Conservation (phyloP, 2,888 invertebrate species). For the Galerucella pusilla region DNA sequence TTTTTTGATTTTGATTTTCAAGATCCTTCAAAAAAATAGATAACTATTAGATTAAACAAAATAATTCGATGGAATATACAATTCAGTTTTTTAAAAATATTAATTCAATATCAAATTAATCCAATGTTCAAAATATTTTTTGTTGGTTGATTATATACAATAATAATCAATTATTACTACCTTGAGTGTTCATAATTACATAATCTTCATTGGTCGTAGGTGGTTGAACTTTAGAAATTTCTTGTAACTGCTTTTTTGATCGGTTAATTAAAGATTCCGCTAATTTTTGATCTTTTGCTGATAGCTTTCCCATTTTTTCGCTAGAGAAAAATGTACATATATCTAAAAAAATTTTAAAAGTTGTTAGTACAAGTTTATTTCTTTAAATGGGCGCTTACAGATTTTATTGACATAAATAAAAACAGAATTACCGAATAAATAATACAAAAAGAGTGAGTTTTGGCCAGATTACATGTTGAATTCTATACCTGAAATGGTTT, state of each 20-base stretch:
- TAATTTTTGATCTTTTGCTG: conserved; percentile 43
- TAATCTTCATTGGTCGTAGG: conserved; percentile 46
- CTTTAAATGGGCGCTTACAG: no score
- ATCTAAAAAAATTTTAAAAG: conserved; percentile 45
- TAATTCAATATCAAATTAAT: no score
- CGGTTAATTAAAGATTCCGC: conserved; percentile 49
- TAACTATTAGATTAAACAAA: no score
- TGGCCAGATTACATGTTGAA: no score
- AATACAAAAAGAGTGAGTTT: no score
- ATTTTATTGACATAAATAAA: no score
- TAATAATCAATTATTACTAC: conserved; percentile 23
- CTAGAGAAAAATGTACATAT: conserved; percentile 51
- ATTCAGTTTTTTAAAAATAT: no score
- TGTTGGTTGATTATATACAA: not conserved
- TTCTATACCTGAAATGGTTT: no score
- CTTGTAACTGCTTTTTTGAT: conserved; percentile 50
- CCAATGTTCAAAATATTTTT: not conserved
- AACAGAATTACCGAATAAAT: no score
- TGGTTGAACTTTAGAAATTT: conserved; percentile 47
- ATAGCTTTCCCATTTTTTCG: conserved; percentile 47
- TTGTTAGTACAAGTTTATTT: not conserved
- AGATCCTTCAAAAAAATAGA: no score
- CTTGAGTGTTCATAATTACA: conserved; percentile 51
- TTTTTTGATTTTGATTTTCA: no score
- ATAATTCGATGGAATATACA: no score